phyloP scores from a whole-genome alignment of 2,888 invertebrate genomes.

The Julus scanicus region DNA sequence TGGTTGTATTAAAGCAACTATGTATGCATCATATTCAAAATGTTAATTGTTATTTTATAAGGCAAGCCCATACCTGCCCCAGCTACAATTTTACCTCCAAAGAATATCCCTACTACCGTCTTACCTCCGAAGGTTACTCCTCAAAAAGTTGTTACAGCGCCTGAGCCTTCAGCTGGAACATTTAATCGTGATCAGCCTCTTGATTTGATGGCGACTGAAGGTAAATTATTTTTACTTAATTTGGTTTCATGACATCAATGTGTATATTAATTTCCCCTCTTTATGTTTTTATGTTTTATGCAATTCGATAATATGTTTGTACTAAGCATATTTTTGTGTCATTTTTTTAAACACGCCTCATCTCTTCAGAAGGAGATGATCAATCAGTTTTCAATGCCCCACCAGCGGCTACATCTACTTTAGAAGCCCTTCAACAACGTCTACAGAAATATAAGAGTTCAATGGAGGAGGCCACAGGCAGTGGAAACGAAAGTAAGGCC shows the following conservation, averaged over 20 bases:
- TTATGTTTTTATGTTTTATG: background rate
- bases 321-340: background rate
- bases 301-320: background rate
- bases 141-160: background rate
- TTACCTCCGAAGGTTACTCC: conserved; percentile 59
- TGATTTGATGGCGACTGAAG: conserved; percentile 32
- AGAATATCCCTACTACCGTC: background rate
- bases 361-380: conserved; percentile 53
- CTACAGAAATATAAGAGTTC: conserved; percentile 81
- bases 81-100: background rate
- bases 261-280: no score
- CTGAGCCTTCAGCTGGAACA: conserved; percentile 38
- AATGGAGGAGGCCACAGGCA: conserved; percentile 78
- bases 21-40: no score
- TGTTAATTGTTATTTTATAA: background rate
- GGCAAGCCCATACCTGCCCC: background rate
- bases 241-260: background rate
- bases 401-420: conserved; percentile 68
- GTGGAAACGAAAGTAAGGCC: conserved; percentile 85
- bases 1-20: no score
- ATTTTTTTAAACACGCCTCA: background rate
- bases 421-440: conserved; percentile 85
- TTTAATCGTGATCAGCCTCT: conserved; percentile 9
- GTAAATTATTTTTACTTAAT: background rate
- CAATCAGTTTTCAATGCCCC: conserved; percentile 65